Evolutionary conservation across 2,888 invertebrate genomes (phyloP), one percentile per base, ranked within the genome.

Genomic region (Aethes cnicana): DNA sequence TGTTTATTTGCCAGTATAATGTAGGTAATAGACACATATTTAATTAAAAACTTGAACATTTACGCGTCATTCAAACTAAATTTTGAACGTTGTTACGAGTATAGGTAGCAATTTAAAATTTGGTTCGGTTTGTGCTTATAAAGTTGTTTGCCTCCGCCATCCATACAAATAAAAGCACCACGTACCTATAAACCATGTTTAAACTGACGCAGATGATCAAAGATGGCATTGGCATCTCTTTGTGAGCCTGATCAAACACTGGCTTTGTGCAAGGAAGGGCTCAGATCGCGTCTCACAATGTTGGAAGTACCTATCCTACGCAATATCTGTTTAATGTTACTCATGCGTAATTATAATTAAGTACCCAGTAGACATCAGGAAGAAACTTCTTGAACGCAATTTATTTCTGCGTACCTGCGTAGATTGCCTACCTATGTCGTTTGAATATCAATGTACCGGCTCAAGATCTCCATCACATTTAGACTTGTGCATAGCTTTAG

Each of bases 291-390:
- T 36, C 26, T 12, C 6, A 39, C n/a, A 32, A 32, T 26, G 26
- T 30, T 25, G 30, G 26, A 25, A 8, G 18, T 28, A 32, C 7
- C 32, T 47, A 32, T n/a, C n/a, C n/a, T 42, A 56, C 48, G 59
- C 50, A 58, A 57, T 54, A 57, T 47, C 33, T 37, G 33, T 18
- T 35, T 20, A 28, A 53, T 42, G 55, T 57, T 56, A 39, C 50
- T 54, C 54, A 56, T 54, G 16, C 52, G 35, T 37, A n/a, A n/a
- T n/a, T n/a, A n/a, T n/a, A n/a, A n/a, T n/a, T n/a, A n/a, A n/a
- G n/a, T n/a, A 41, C 47, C 37, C 30, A 23, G 14, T 8, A 9
- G n/a, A 39, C 39, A 26, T 33, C 52, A 52, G 52, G 52, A 52
- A 52, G 37, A 16, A 21, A 30, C 14, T 30, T 30, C 36, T 43